Evolutionary conservation across 92 coral and sea anemone genomes (phyloP).

Genomic region (Paramuricea clavata): DNA sequence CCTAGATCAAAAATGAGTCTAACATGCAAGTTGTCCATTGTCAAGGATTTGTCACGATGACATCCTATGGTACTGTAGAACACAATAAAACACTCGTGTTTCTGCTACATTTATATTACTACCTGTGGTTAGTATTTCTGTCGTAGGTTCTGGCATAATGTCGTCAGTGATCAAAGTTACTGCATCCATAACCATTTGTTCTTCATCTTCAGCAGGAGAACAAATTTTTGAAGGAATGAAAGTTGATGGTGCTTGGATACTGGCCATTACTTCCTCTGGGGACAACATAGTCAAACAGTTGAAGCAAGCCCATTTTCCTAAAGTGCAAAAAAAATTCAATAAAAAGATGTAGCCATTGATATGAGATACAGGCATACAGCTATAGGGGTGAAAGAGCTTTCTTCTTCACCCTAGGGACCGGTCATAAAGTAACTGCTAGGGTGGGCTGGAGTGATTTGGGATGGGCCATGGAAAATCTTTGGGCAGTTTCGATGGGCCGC

Average conservation of each 20-base stretch:
- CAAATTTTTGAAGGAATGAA: slow-evolving; percentile 29
- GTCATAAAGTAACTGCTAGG: too few species aligned
- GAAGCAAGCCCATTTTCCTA: slow-evolving; percentile 98
- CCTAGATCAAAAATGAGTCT: background rate
- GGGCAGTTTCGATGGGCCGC: too few species aligned
- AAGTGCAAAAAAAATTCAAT: background rate
- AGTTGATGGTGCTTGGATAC: slow-evolving; percentile 48
- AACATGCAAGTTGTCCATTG: background rate
- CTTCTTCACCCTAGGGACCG: too few species aligned
- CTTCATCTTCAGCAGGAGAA: slow-evolving; percentile 15
- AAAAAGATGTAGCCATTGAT: too few species aligned
- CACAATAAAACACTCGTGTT: too few species aligned
- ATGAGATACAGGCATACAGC: too few species aligned
- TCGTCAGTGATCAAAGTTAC: slow-evolving; percentile 19
- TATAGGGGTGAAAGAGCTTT: too few species aligned
- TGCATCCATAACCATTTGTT: background rate
- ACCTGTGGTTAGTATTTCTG: slow-evolving; percentile 5
- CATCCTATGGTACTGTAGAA: too few species aligned
- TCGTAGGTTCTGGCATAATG: slow-evolving; percentile 3
- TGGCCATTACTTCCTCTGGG: slow-evolving; percentile 43
- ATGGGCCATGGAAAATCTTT: too few species aligned
- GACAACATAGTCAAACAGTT: slow-evolving; percentile 71
- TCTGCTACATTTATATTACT: too few species aligned
- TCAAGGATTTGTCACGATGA: too few species aligned
- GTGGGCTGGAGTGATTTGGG: too few species aligned